A percentile compares a stretch with the other conserved stretches of the same genome.
Conservation (phyloP, 2,888 invertebrate genomes). For the Noctua pronuba region DNA sequence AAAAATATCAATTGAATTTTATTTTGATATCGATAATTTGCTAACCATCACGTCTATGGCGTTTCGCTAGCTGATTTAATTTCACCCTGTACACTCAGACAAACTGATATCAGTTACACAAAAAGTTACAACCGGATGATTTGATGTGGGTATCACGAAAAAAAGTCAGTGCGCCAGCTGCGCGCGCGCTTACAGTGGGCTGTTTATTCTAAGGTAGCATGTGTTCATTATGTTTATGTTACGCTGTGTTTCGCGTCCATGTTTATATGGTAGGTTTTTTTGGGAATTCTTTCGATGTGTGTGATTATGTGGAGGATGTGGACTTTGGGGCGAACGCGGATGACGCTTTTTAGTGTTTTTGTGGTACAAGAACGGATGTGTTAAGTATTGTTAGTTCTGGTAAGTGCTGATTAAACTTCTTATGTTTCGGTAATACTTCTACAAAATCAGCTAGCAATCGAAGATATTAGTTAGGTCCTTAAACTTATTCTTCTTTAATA, state of each 20-base stretch:
- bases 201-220: constrained; percentile 79
- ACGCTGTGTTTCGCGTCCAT: constrained; percentile 52
- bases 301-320: constrained; percentile 27
- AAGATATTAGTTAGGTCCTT: neutral
- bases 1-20: neutral
- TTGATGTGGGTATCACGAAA: constrained; percentile 49
- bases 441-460: neutral
- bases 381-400: neutral
- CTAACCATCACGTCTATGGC: neutral
- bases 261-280: constrained; percentile 54
- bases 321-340: neutral
- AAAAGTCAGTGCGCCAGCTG: constrained; percentile 69
- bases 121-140: constrained; percentile 58
- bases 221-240: constrained; percentile 63
- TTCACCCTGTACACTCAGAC: constrained; percentile 19
- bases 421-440: neutral
- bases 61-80: neutral
- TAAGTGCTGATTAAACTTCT: neutral
- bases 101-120: constrained; percentile 57
- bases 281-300: constrained; percentile 32
- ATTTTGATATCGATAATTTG: neutral
- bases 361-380: neutral
- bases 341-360: constrained; percentile 13
- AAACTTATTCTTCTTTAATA: neutral
- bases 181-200: constrained; percentile 74